These are phyloP conservation scores for Patella vulgata DNA, from an alignment of 1,140 invertebrate species.

Conservation along the genomic window DNA sequence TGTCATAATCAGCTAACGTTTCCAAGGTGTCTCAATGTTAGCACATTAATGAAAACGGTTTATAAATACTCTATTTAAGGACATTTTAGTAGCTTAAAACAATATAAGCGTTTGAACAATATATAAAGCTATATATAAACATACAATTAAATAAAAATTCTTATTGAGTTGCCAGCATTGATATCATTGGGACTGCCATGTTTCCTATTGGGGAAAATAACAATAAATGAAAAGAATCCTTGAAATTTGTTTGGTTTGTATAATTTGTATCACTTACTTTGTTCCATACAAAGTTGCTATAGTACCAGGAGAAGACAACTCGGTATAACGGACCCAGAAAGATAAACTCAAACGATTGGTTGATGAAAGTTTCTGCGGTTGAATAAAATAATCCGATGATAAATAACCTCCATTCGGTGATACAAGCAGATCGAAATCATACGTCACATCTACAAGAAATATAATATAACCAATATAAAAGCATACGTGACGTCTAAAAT, in stretches of 20 bases:
- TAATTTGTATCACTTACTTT: constrained; percentile 23
- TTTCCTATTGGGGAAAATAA: too few relatives aligned
- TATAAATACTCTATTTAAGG: background rate
- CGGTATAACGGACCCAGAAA: constrained; percentile 31
- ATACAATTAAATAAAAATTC: too few relatives aligned
- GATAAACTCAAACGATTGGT: constrained; percentile 20
- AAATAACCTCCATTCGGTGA: constrained; percentile 4
- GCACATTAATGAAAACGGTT: background rate
- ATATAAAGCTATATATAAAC: too few relatives aligned
- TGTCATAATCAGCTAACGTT: background rate
- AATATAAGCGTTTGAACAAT: too few relatives aligned
- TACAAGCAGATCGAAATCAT: constrained; percentile 34
- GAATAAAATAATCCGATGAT: constrained; percentile 5
- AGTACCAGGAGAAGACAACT: constrained; percentile 8
- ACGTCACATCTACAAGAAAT: constrained; percentile 27
- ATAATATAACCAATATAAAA: constrained; percentile 5
- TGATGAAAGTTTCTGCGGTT: constrained; percentile 12
- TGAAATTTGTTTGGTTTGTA: too few relatives aligned
- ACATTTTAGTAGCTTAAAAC: too few relatives aligned
- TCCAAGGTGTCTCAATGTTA: background rate
- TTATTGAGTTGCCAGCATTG: background rate
- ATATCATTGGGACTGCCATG: background rate
- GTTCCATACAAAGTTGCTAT: constrained; percentile 32
- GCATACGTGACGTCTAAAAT: too few relatives aligned
- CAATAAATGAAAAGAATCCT: background rate